Percentiles rank a stretch among this genome's conserved stretches.
phyloP scores from a whole-genome alignment of 2,888 invertebrate genomes.

The Onchidella celtica region DNA sequence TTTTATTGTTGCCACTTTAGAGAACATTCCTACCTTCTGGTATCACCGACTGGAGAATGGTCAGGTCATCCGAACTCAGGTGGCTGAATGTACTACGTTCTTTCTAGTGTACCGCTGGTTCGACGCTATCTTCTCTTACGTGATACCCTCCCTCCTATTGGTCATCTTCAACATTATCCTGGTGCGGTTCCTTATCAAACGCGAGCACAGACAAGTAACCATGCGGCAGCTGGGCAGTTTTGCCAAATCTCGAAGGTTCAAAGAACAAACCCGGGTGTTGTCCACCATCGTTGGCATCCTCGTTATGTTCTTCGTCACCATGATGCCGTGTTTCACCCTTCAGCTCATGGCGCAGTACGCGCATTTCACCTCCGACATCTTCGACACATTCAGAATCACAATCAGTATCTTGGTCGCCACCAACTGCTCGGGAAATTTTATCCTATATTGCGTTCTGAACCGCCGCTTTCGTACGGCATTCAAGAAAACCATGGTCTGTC shows the following conservation, averaged over 20 bases:
- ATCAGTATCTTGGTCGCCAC: conserved; percentile 43
- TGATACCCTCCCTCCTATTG: conserved; percentile 46
- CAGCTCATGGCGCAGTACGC: conserved; percentile 44
- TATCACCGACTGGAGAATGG: conserved; percentile 6
- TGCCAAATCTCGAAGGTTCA: neutral
- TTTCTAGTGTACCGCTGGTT: conserved; percentile 47
- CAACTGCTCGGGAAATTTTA: conserved; percentile 52
- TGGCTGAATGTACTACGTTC: neutral
- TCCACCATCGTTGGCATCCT: conserved; percentile 49
- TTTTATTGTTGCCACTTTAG: conserved; percentile 15
- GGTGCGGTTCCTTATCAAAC: conserved; percentile 31
- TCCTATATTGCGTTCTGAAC: conserved; percentile 52
- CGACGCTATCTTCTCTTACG: conserved; percentile 46
- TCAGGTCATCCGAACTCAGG: conserved; percentile 20
- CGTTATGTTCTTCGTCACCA: conserved; percentile 47
- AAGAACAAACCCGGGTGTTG: conserved; percentile 34
- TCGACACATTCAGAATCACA: conserved; percentile 38
- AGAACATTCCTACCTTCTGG: conserved; percentile 52
- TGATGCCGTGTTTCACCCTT: conserved; percentile 49
- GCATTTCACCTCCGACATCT: conserved; percentile 33
- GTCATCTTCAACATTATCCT: conserved; percentile 48
- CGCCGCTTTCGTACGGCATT: conserved; percentile 46
- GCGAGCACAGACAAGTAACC: conserved; percentile 2
- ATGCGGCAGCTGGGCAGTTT: neutral
- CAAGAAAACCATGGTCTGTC: neutral